Evolutionary conservation across 2,113 vertebrate genomes (phyloP), one percentile per base, ranked within the genome.

Genomic region (Amphilophus citrinellus): DNA sequence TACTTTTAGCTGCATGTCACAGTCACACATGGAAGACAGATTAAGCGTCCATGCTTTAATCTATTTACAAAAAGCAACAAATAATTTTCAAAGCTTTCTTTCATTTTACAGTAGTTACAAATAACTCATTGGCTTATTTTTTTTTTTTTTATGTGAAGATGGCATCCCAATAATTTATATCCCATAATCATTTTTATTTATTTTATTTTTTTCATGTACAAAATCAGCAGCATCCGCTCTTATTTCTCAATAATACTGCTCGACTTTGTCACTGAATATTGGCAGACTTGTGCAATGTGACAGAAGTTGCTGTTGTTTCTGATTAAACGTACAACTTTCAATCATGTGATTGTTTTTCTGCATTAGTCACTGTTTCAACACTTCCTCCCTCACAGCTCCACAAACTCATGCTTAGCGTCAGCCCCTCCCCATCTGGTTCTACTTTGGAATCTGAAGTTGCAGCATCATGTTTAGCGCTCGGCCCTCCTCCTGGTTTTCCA

Each of bases 311-410:
- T 84, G 3, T 32, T 62, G 7, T 61, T 62, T 61, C 39, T 11
- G n/a, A 10, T 20, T 1, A 81, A 44, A 27, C 66, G 37, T 14
- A 18, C 20, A 60, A 39, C 24, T 22, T 7, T 30, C 71, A 37
- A 1, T 76, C 84, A 91, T 82, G 79, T 44, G 86, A 80, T 39
- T 68, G 13, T 60, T 85, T 13, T 57, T 24, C 24, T 14, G 3
- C 30, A 47, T 77, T 13, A 90, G 76, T 93, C 80, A 91, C 47
- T 80, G 73, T 93, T 76, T 81, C 77, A 56, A 61, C 77, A 71
- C 37, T 75, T 78, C 81, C 83, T 56, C 53, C 18, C 13, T 62
- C 37, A 11, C 10, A 20, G 7, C 7, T 58, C 50, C n/a, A 66
- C 20, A 61, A 87, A 82, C 30, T 10, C 35, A 94, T 90, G 91